These are phyloP conservation scores for Diplosoma virens DNA, from an alignment of 23 tunicate species.

Conservation along the genomic window DNA sequence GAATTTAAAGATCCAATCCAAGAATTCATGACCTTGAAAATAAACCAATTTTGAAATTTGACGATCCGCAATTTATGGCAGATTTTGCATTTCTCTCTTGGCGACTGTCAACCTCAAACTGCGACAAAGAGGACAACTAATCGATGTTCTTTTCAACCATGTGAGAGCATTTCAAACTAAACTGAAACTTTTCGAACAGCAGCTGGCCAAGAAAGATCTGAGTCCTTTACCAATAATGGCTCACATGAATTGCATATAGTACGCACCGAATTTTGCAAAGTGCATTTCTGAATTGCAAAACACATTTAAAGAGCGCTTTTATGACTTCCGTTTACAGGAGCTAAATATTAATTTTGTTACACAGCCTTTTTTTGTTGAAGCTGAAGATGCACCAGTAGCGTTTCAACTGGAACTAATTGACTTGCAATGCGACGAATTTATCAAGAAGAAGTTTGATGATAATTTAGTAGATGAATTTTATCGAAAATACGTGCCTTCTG, in stretches of 20 bases:
- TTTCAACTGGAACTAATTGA: slow-evolving; percentile 23
- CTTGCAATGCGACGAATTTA: slow-evolving; percentile 23
- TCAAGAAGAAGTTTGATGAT: slow-evolving; percentile 9
- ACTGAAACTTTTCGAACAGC: slow-evolving; percentile 20
- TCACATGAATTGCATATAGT: slow-evolving; percentile 6
- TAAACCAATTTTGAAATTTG: background rate
- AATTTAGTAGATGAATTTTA: slow-evolving; percentile 7
- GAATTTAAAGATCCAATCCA: slow-evolving; percentile 2
- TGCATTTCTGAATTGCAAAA: slow-evolving; percentile 26
- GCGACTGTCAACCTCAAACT: slow-evolving; percentile 8
- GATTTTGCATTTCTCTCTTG: slow-evolving; percentile 4
- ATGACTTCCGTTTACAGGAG: slow-evolving; percentile 14
- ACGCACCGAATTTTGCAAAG: slow-evolving; percentile 24
- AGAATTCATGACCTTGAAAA: background rate
- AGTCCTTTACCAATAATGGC: slow-evolving; percentile 8
- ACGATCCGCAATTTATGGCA: background rate
- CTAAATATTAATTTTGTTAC: slow-evolving; percentile 11
- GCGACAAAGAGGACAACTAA: slow-evolving; percentile 12
- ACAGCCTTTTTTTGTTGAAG: slow-evolving; percentile 17
- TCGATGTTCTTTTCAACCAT: slow-evolving; percentile 5
- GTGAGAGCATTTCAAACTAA: slow-evolving; percentile 11
- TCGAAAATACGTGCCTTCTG: slow-evolving; percentile 20
- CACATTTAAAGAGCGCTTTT: slow-evolving; percentile 18
- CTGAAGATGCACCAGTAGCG: slow-evolving; percentile 8
- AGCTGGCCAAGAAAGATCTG: background rate